These are phyloP conservation scores for Cantharis nigra DNA, from an alignment of 2,888 invertebrate genomes.

Conservation along the genomic window DNA sequence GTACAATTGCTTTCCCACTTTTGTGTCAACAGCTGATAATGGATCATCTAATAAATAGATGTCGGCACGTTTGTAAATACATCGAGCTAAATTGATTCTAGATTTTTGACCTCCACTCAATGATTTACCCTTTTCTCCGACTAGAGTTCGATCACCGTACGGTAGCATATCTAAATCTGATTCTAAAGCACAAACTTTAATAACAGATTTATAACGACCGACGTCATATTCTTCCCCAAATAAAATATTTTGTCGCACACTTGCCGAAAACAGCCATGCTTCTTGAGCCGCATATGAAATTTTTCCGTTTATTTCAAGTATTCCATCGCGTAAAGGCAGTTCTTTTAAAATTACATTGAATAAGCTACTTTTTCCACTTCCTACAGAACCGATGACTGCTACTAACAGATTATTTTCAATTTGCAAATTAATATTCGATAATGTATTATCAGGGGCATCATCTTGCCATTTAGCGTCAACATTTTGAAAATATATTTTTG, in stretches of 20 bases:
- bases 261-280: slow-evolving; percentile 65
- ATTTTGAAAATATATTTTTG: slow-evolving; percentile 64
- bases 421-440: slow-evolving; percentile 50
- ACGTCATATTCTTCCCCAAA: slow-evolving; percentile 67
- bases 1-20: slow-evolving; percentile 71
- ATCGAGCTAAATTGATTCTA: slow-evolving; percentile 74
- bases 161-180: slow-evolving; percentile 73
- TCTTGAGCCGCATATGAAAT: slow-evolving; percentile 66
- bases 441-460: slow-evolving; percentile 20
- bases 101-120: slow-evolving; percentile 83
- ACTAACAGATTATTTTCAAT: slow-evolving; percentile 52
- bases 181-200: slow-evolving; percentile 64
- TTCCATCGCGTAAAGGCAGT: slow-evolving; percentile 54
- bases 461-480: slow-evolving; percentile 71
- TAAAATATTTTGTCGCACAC: slow-evolving; percentile 73
- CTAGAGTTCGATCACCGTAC: slow-evolving; percentile 72
- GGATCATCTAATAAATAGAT: slow-evolving; percentile 84
- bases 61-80: slow-evolving; percentile 76
- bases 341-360: slow-evolving; percentile 57
- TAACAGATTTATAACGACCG: slow-evolving; percentile 60
- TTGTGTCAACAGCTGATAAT: slow-evolving; percentile 75
- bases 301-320: slow-evolving; percentile 57
- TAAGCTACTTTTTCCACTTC: slow-evolving; percentile 67
- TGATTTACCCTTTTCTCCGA: slow-evolving; percentile 79
- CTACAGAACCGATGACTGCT: slow-evolving; percentile 71